phyloP scores from a whole-genome alignment of 1,140 invertebrate species.

The Bactericera cockerelli region DNA sequence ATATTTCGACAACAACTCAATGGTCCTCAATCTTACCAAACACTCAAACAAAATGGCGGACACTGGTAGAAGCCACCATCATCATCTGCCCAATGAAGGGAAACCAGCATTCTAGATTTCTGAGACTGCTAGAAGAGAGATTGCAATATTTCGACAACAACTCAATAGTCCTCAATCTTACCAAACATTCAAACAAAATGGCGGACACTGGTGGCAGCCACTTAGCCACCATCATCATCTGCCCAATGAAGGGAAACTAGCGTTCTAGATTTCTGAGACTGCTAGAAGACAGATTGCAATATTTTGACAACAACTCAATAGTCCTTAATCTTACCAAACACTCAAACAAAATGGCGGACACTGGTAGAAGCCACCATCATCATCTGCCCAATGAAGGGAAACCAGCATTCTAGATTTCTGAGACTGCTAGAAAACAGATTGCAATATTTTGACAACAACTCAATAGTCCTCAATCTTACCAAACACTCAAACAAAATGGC shows the following conservation, averaged over 20 bases:
- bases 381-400: not conserved
- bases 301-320: not conserved
- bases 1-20: not conserved
- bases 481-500: not conserved
- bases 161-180: not conserved
- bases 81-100: not conserved
- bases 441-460: too few species aligned
- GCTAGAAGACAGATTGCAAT: too few species aligned
- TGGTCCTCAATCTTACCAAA: not conserved
- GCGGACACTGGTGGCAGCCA: not conserved
- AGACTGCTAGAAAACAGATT: too few species aligned
- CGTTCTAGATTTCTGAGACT: too few species aligned
- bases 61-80: not conserved
- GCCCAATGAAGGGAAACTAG: too few species aligned
- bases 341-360: not conserved
- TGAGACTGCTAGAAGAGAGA: too few species aligned
- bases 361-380: not conserved
- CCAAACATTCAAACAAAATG: not conserved
- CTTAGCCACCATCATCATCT: not conserved
- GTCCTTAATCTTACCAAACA: slow-evolving; percentile 2
- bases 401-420: too few species aligned
- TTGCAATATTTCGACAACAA: too few species aligned
- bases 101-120: too few species aligned
- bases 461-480: not conserved
- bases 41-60: not conserved